A percentile compares a stretch with the other conserved stretches of the same genome.
Conservation (phyloP, 2,113 vertebrate species). For the Cololabis saira region DNA sequence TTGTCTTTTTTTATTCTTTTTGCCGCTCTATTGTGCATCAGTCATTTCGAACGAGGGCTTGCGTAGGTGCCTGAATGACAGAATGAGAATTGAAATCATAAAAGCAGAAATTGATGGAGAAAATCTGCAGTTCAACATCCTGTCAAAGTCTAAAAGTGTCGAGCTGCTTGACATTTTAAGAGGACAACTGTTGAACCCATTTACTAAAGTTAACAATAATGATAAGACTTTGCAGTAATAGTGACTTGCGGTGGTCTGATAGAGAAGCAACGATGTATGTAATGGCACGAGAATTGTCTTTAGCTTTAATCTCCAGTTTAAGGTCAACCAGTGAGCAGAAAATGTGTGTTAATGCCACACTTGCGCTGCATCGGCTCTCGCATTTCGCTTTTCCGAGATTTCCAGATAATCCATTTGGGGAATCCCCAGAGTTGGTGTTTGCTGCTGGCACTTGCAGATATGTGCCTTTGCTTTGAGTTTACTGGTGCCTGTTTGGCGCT, state of each 20-base stretch:
- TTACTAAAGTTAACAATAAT: slow-evolving; percentile 28
- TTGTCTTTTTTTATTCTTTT: neutral
- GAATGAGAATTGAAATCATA: neutral
- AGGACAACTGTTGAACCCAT: slow-evolving; percentile 13
- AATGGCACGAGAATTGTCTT: slow-evolving; percentile 12
- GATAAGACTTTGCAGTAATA: neutral
- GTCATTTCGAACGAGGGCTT: slow-evolving; percentile 9
- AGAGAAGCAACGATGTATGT: neutral
- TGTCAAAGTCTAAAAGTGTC: slow-evolving; percentile 11
- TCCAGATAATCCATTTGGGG: slow-evolving; percentile 13
- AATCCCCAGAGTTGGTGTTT: slow-evolving; percentile 15
- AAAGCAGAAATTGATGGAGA: slow-evolving; percentile 11
- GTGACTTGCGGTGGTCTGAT: neutral
- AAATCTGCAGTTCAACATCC: slow-evolving; percentile 38
- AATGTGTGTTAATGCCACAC: slow-evolving; percentile 2
- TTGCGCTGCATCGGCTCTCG: slow-evolving; percentile 15
- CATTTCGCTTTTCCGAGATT: slow-evolving; percentile 14
- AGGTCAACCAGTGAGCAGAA: slow-evolving; percentile 28
- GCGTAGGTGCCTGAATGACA: slow-evolving; percentile 10
- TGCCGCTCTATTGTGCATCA: slow-evolving; percentile 1
- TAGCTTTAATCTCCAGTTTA: slow-evolving; percentile 27
- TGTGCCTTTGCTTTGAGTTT: slow-evolving; percentile 28
- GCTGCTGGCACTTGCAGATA: slow-evolving; percentile 3
- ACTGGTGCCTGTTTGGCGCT: slow-evolving; percentile 29
- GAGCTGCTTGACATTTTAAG: slow-evolving; percentile 11